Evolutionary conservation across 2,888 invertebrate genomes (phyloP), one percentile per base, ranked within the genome.

Genomic region (Aplocera efformata): DNA sequence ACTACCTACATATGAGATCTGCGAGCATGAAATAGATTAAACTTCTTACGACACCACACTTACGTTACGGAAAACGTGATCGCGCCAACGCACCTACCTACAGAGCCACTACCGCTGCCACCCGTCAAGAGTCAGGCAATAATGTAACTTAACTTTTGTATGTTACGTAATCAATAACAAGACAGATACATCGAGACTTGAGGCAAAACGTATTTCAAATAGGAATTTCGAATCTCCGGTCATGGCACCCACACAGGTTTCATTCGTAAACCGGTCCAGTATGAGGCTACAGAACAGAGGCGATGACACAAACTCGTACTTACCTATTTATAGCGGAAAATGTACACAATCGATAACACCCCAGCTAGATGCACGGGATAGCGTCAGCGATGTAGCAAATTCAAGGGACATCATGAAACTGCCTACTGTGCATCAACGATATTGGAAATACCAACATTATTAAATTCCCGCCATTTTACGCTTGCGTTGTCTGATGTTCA

Each of bases 311-410:
- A 83, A 84, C 76, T 78, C 63, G 72, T 67, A 74, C 76, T 81
- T 84, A 74, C 76, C 81, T 84, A 84, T 83, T 83, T 80, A 79
- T 79, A 83, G 83, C 74, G 72, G 63, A 76, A 80, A 83, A 82
- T 75, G 75, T 81, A 82, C 63, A 84, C 79, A 82, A 85, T 84
- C 83, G 79, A 84, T 84, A 85, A 76, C 67, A 75, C 60, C 64
- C 49, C 56, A 58, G 59, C 59, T 62, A 63, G 54, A 48, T 64
- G 58, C 68, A 64, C 56, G 58, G 57, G 31, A 56, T 50, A 48
- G 46, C 28, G 33, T 56, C 56, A 56, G 55, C 64, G 62, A 13
- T 62, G 58, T 66, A 67, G 13, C 27, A 23, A 30, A 35, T 29
- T 64, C 62, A 51, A 51, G 52, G n/a, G n/a, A n/a, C n/a, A 56